Conservation (phyloP, 2,888 invertebrate species). For the Clunio marinus region DNA sequence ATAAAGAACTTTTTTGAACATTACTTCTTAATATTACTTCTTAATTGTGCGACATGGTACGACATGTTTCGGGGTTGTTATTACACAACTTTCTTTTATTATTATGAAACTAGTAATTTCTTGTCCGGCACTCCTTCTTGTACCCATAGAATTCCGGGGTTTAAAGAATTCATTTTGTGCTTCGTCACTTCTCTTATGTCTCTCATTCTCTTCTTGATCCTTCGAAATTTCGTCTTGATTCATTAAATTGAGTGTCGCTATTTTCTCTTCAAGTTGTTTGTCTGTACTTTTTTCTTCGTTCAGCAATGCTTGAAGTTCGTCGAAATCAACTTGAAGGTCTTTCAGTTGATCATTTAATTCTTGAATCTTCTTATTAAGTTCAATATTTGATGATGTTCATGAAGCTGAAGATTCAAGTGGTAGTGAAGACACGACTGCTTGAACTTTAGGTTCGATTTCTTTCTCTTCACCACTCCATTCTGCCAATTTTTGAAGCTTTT, state of each 20-base stretch:
- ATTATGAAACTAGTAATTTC: no score
- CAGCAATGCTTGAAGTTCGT: slow-evolving; percentile 57
- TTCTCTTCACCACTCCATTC: slow-evolving; percentile 50
- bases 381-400: no score
- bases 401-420: slow-evolving; percentile 36
- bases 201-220: slow-evolving; percentile 41
- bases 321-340: slow-evolving; percentile 59
- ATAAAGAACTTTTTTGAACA: no score
- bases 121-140: no score
- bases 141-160: no score
- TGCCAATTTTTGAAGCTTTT: slow-evolving; percentile 58
- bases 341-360: slow-evolving; percentile 56
- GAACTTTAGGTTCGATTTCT: no score
- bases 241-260: slow-evolving; percentile 40
- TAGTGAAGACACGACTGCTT: neutral
- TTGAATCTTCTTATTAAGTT: slow-evolving; percentile 47
- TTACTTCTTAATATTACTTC: no score
- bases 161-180: no score
- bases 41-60: no score
- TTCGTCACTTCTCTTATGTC: no score
- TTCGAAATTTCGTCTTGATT: slow-evolving; percentile 40
- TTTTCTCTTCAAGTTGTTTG: slow-evolving; percentile 46
- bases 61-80: no score
- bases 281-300: slow-evolving; percentile 54
- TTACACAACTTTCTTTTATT: no score